Evolutionary conservation across 1,140 invertebrate genomes (phyloP).

Genomic region (Coboldia fuscipes): DNA sequence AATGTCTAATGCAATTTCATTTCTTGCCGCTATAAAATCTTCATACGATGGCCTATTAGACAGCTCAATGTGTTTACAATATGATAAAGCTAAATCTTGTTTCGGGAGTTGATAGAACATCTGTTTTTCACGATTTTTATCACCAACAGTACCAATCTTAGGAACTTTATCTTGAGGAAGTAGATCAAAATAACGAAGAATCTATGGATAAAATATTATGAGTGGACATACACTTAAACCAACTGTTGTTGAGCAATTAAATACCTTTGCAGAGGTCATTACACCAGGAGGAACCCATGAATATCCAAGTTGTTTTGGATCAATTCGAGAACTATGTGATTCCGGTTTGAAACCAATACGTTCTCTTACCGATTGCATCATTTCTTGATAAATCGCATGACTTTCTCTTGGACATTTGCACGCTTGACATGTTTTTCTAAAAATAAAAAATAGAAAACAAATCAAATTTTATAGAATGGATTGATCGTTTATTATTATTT

Average conservation of each 20-base stretch:
- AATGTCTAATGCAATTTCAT: conserved; percentile 89
- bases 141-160: conserved; percentile 47
- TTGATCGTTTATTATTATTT: neutral
- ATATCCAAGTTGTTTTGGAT: conserved; percentile 39
- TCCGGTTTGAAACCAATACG: conserved; percentile 47
- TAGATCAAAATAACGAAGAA: conserved; percentile 48
- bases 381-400: conserved; percentile 74
- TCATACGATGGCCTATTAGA: conserved; percentile 54
- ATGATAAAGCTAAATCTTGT: conserved; percentile 77
- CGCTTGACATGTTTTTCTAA: conserved; percentile 34
- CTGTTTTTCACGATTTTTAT: conserved; percentile 58
- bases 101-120: conserved; percentile 78
- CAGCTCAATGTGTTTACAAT: conserved; percentile 68
- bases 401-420: conserved; percentile 72
- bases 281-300: conserved; percentile 69
- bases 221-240: too few relatives aligned
- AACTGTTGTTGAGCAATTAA: too few relatives aligned
- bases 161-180: conserved; percentile 59
- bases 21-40: conserved; percentile 77
- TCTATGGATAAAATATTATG: neutral
- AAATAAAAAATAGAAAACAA: neutral
- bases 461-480: neutral
- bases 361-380: conserved; percentile 70
- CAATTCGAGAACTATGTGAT: conserved; percentile 20
- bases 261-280: conserved; percentile 29